Conservation (phyloP, 1,140 invertebrate genomes). For the Achroia grisella region DNA sequence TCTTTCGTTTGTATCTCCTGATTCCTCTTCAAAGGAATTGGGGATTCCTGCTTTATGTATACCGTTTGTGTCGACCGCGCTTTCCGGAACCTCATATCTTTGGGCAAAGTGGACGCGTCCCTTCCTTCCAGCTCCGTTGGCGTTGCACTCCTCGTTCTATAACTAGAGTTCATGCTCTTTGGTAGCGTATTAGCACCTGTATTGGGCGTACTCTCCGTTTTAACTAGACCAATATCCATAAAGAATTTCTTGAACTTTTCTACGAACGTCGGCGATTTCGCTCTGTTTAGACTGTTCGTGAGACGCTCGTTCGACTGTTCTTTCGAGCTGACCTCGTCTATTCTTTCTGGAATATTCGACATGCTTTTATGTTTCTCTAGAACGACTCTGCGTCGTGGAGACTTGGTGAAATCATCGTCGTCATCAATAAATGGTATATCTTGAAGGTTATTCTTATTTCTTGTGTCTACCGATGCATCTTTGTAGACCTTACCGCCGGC, state of each 20-base stretch:
- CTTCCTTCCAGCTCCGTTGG: conserved; percentile 31
- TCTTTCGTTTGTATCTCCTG: conserved; percentile 30
- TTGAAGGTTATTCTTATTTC: conserved; percentile 62
- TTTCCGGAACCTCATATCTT: conserved; percentile 64
- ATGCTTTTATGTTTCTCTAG: conserved; percentile 60
- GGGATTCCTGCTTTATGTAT: conserved; percentile 53
- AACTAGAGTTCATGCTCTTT: conserved; percentile 49
- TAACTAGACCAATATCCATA: conserved; percentile 54
- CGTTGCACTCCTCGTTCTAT: conserved; percentile 42
- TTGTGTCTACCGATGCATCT: conserved; percentile 57
- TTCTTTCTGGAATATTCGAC: conserved; percentile 57
- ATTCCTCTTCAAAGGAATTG: conserved; percentile 21
- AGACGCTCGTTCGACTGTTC: conserved; percentile 49
- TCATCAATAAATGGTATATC: conserved; percentile 67
- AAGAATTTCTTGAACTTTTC: conserved; percentile 68
- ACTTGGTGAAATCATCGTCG: conserved; percentile 44
- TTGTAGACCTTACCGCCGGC: conserved; percentile 35
- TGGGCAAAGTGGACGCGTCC: conserved; percentile 55
- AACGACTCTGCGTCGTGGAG: conserved; percentile 27
- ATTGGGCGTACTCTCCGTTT: conserved; percentile 28
- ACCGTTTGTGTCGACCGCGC: conserved; percentile 58
- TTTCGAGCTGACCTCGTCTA: conserved; percentile 48
- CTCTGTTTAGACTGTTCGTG: conserved; percentile 51
- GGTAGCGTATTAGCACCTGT: conserved; percentile 40
- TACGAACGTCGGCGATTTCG: conserved; percentile 60